Evolutionary conservation across 1,140 invertebrate genomes (phyloP).

Genomic region (Plodia interpunctella): DNA sequence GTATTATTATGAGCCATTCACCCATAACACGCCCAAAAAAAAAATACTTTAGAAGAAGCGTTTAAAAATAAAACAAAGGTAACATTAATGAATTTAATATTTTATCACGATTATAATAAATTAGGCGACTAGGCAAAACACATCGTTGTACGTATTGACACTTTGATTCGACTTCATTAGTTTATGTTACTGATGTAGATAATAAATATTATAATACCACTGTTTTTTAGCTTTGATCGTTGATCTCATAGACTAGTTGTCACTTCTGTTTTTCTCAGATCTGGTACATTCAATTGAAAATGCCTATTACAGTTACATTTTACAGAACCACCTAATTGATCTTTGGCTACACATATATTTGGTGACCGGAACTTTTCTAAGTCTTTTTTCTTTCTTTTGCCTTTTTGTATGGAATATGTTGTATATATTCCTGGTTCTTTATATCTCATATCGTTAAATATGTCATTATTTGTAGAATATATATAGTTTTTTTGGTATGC

Average conservation of each 20-base stretch:
- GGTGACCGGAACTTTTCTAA: constrained; percentile 59
- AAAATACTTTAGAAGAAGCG: too few relatives aligned
- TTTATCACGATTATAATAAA: constrained; percentile 27
- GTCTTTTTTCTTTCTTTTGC: constrained; percentile 36
- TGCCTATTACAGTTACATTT: constrained; percentile 69
- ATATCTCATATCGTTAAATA: constrained; percentile 17
- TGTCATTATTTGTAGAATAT: constrained; percentile 17
- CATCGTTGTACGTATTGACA: constrained; percentile 45
- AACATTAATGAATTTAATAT: not conserved
- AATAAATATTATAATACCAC: too few relatives aligned
- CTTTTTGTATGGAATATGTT: constrained; percentile 38
- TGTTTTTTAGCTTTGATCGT: too few relatives aligned
- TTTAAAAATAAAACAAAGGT: not conserved
- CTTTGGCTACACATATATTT: constrained; percentile 65
- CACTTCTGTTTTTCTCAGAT: constrained; percentile 56
- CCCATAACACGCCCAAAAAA: too few relatives aligned
- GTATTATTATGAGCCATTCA: too few relatives aligned
- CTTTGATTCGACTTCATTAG: not conserved
- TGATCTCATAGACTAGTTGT: constrained; percentile 58
- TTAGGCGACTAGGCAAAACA: constrained; percentile 51
- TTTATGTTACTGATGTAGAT: not conserved
- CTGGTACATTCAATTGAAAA: constrained; percentile 64
- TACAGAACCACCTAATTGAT: constrained; percentile 47
- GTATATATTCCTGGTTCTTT: constrained; percentile 37
- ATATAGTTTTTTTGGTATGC: constrained; percentile 39